Evolutionary conservation across 2,797 vertebrate genomes (phyloP).

Genomic region (Acomys russatus): DNA sequence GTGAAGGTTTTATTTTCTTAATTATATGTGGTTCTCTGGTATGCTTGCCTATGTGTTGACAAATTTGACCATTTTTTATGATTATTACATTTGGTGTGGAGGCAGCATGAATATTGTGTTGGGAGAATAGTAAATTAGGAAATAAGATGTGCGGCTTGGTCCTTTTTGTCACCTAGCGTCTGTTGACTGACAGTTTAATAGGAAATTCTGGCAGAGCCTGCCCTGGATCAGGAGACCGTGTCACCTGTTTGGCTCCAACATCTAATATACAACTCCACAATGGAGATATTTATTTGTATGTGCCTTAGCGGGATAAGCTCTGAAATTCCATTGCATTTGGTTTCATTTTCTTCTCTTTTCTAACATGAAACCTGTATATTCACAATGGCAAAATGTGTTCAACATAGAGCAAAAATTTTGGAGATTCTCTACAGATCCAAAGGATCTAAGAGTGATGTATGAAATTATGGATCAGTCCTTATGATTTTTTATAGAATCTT

Average conservation of each 20-base stretch:
- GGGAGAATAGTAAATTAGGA: conserved; percentile 55
- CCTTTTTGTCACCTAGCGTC: conserved; percentile 31
- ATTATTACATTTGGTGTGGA: not conserved
- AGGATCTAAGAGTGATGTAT: not conserved
- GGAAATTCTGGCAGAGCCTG: conserved; percentile 71
- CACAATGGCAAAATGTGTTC: not conserved
- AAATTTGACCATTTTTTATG: conserved; percentile 42
- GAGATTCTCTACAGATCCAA: not conserved
- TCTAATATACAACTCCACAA: conserved; percentile 30
- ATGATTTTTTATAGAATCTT: not conserved
- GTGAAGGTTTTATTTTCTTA: conserved; percentile 2
- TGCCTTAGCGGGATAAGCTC: not conserved
- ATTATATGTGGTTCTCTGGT: not conserved
- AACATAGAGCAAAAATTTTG: not conserved
- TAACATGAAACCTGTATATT: not conserved
- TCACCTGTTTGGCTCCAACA: conserved; percentile 15
- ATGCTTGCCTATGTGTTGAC: not conserved
- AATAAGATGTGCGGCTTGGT: not conserved
- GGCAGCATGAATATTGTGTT: not conserved
- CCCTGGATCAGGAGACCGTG: not conserved
- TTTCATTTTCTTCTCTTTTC: not conserved
- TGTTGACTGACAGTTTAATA: conserved; percentile 67
- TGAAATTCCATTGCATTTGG: not conserved
- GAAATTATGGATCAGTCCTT: not conserved
- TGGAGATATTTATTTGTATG: conserved; percentile 56